A percentile compares a stretch with the other conserved stretches of the same genome.
phyloP scores from a whole-genome alignment of 2,797 vertebrate genomes.

The Macrochelys suwanniensis region DNA sequence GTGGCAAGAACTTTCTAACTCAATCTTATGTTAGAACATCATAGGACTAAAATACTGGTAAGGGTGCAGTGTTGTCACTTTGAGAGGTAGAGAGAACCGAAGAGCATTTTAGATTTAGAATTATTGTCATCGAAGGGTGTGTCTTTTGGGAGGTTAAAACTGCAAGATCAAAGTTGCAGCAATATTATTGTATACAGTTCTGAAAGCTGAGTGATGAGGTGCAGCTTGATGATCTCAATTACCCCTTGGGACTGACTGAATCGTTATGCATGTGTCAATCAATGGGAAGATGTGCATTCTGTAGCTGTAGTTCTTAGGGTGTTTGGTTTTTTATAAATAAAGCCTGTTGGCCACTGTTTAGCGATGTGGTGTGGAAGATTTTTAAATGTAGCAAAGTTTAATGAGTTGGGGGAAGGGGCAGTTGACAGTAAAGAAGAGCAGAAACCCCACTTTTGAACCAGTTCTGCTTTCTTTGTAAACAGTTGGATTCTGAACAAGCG shows the following conservation, averaged over 20 bases:
- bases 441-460: slow-evolving; percentile 47
- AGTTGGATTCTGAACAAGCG: slow-evolving; percentile 55
- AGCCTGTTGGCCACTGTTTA: slow-evolving; percentile 82
- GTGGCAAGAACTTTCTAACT: neutral
- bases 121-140: slow-evolving; percentile 68
- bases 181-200: slow-evolving; percentile 60
- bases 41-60: slow-evolving; percentile 12
- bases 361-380: slow-evolving; percentile 80
- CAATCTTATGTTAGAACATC: neutral
- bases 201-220: slow-evolving; percentile 58
- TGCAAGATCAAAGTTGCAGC: slow-evolving; percentile 70
- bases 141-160: slow-evolving; percentile 69
- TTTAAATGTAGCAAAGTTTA: slow-evolving; percentile 80
- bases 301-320: slow-evolving; percentile 89
- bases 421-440: slow-evolving; percentile 38
- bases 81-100: slow-evolving; percentile 16
- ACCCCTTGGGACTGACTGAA: slow-evolving; percentile 72
- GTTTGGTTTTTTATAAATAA: slow-evolving; percentile 75
- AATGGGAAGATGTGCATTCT: slow-evolving; percentile 97
- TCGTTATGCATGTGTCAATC: slow-evolving; percentile 94
- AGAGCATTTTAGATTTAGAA: slow-evolving; percentile 65
- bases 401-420: slow-evolving; percentile 46
- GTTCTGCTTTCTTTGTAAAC: slow-evolving; percentile 74
- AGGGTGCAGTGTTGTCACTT: slow-evolving; percentile 43
- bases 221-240: slow-evolving; percentile 52